A percentile compares a stretch with the other conserved stretches of the same genome.
Conservation (phyloP, 2,797 vertebrate species). For the Rhabdophis nuchalis region DNA sequence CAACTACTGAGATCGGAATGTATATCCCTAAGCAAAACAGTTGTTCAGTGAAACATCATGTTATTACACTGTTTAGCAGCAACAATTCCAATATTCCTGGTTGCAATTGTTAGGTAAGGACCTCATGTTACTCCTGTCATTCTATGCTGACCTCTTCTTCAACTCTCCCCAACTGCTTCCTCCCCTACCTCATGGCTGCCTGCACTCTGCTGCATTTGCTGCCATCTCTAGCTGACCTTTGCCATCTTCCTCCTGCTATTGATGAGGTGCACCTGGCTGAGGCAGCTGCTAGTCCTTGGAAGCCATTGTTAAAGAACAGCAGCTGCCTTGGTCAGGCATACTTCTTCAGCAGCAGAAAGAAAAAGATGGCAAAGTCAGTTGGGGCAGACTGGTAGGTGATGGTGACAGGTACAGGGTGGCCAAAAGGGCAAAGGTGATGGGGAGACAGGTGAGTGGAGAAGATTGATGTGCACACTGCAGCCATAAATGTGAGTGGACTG, state of each 20-base stretch:
- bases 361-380: background rate
- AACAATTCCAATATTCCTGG: background rate
- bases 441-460: background rate
- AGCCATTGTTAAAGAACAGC: background rate
- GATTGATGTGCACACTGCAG: background rate
- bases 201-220: background rate
- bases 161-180: background rate
- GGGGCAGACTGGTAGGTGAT: background rate
- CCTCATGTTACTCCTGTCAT: background rate
- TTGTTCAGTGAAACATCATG: background rate
- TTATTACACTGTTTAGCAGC: background rate
- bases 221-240: background rate
- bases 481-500: background rate
- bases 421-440: background rate
- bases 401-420: background rate
- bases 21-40: background rate
- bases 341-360: background rate
- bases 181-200: background rate
- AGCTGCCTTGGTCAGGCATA: background rate
- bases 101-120: background rate
- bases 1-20: background rate
- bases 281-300: background rate
- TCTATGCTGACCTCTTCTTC: background rate
- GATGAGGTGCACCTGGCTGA: background rate
- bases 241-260: background rate